These are phyloP conservation scores for Sakesphorus luctuosus DNA, from an alignment of 2,113 vertebrate species.

Conservation along the genomic window DNA sequence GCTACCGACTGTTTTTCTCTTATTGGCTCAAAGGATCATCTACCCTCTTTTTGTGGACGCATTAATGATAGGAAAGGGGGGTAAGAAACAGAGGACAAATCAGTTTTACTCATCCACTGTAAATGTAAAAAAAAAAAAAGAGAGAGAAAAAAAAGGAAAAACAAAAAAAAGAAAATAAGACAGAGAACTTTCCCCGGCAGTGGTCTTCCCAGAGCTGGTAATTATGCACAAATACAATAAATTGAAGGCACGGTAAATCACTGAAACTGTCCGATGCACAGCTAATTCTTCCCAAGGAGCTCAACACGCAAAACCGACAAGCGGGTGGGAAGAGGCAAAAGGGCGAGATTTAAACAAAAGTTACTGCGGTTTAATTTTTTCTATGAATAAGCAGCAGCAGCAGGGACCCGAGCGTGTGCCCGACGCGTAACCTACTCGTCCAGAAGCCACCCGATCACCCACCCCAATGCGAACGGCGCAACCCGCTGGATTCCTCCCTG, in stretches of 20 bases:
- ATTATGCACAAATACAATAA: background rate
- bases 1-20: background rate
- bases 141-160: too few relatives aligned
- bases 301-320: background rate
- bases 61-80: background rate
- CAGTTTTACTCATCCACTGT: background rate
- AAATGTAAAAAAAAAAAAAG: background rate
- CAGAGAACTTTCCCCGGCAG: fast-evolving
- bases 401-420: background rate
- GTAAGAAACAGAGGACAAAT: background rate
- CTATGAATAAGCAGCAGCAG: background rate
- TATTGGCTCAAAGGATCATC: background rate
- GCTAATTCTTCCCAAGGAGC: background rate
- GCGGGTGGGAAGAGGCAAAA: background rate
- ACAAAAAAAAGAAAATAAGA: background rate
- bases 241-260: background rate
- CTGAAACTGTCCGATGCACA: background rate
- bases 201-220: background rate
- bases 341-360: background rate
- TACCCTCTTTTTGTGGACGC: background rate
- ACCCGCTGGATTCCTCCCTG: too few relatives aligned
- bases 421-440: background rate
- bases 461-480: background rate
- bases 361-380: fast-evolving
- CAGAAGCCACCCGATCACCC: background rate